Conservation (phyloP, 2,113 vertebrate genomes). For the Ornithorhynchus anatinus region DNA sequence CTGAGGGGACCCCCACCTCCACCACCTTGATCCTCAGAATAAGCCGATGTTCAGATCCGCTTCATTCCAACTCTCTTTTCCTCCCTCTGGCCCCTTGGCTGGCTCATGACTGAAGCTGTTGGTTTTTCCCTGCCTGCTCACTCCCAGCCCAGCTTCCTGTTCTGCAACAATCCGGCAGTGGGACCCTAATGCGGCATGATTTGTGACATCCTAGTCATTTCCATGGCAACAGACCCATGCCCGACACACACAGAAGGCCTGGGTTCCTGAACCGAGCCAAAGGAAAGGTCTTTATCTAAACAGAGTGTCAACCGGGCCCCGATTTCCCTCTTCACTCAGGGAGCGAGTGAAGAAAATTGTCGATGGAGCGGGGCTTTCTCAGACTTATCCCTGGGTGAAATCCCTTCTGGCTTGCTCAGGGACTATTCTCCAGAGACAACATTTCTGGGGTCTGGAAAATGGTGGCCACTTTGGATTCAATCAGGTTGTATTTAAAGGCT, state of each 20-base stretch:
- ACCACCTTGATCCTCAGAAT: too few species aligned
- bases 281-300: slow-evolving; percentile 62
- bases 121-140: neutral
- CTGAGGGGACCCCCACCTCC: rapidly evolving
- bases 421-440: too few species aligned
- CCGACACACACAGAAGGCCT: slow-evolving; percentile 54
- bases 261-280: slow-evolving; percentile 28
- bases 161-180: slow-evolving; percentile 43
- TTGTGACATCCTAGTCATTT: slow-evolving; percentile 60
- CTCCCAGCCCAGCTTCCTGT: slow-evolving; percentile 27
- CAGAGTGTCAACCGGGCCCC: slow-evolving; percentile 19
- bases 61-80: too few species aligned
- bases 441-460: too few species aligned
- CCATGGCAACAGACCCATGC: slow-evolving; percentile 70
- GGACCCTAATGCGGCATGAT: slow-evolving; percentile 59
- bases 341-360: slow-evolving; percentile 10
- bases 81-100: too few species aligned
- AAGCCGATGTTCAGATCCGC: too few species aligned
- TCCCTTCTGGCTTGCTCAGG: too few species aligned
- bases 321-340: neutral
- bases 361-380: slow-evolving; percentile 2
- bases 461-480: too few species aligned
- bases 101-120: neutral
- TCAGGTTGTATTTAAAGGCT: neutral
- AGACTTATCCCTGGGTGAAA: neutral